Evolutionary conservation across 1,140 invertebrate species (phyloP).

Genomic region (Hydropsyche tenuis): DNA sequence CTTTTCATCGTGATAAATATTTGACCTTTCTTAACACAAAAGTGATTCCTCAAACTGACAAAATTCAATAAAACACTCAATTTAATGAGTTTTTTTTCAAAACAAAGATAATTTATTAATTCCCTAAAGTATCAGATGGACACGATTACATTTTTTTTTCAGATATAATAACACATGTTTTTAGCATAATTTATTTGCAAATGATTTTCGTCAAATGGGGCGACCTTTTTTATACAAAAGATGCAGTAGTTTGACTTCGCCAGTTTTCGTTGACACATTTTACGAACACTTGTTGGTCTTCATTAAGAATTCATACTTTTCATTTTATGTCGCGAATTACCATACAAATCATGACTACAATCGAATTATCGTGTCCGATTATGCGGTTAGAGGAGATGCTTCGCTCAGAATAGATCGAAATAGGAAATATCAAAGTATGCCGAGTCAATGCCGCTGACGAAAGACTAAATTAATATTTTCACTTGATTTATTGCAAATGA

Average conservation of each 20-base stretch:
- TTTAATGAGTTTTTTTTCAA: too few species aligned
- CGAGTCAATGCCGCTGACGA: not conserved
- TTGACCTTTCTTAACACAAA: too few species aligned
- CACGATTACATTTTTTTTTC: not conserved
- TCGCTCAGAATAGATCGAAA: not conserved
- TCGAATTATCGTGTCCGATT: conserved; percentile 20
- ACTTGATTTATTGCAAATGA: not conserved
- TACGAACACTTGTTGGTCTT: not conserved
- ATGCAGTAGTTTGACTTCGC: not conserved
- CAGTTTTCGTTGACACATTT: not conserved
- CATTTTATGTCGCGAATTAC: conserved; percentile 4
- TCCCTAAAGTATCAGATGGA: not conserved
- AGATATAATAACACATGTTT: not conserved
- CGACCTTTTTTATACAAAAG: conserved; percentile 4
- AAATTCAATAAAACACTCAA: too few species aligned
- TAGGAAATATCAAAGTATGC: conserved; percentile 13
- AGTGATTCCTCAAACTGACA: too few species aligned
- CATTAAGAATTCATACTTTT: not conserved
- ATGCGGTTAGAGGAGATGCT: not conserved
- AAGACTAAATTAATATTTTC: conserved; percentile 2
- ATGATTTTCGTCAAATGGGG: not conserved
- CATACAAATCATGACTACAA: conserved; percentile 22
- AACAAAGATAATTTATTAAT: not conserved
- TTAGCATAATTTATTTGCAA: too few species aligned
- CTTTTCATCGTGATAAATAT: too few species aligned